Evolutionary conservation across 2,888 invertebrate species (phyloP), one percentile per base, ranked within the genome.

Genomic region (Acleris laterana): DNA sequence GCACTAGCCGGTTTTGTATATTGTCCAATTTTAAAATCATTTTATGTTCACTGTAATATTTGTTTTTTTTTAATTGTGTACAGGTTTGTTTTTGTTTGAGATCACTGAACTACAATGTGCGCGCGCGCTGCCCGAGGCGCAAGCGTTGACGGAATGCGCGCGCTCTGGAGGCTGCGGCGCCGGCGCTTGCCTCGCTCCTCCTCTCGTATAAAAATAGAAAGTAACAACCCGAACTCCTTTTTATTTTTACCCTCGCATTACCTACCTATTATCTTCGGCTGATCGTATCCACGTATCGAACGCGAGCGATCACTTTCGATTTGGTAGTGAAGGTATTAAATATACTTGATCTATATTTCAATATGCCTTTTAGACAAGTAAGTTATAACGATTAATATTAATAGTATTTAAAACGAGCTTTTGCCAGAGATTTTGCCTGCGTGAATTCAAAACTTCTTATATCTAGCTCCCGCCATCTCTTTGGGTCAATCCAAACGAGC

Each of bases 181-280:
- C 81, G 76, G 80, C 76, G 77, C 76, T 72, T 72, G 79, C 75
- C 80, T 81, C 78, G 84, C 86, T 90, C 89, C 85, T 85, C 87
- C 85, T 80, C 86, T 84, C 83, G 85, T 85, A 85, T 88, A 90
- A 91, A 92, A 93, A 93, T 93, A 93, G 93, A 93, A 93, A 93
- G 93, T 87, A 81, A 78, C 78, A 88, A 88, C 85, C 85, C 78
- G 69, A 72, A 84, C 80, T 87, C 88, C 88, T 88, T 89, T 32
- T 89, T 88, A 86, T 89, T 90, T 87, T 89, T 88, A 87, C 86
- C 90, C 88, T 82, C 72, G 76, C 77, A 77, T 81, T 83, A 85
- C 81, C 80, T 78, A 78, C 79, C 80, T 78, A 87, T 87, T 89
- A 89, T 86, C 84, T 77, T 72, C 79, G 75, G 80, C 80, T 79